A percentile compares a stretch with the other conserved stretches of the same genome.
These are phyloP conservation scores for Melanophora roralis DNA, from an alignment of 2,888 invertebrate genomes.

Conservation along the genomic window DNA sequence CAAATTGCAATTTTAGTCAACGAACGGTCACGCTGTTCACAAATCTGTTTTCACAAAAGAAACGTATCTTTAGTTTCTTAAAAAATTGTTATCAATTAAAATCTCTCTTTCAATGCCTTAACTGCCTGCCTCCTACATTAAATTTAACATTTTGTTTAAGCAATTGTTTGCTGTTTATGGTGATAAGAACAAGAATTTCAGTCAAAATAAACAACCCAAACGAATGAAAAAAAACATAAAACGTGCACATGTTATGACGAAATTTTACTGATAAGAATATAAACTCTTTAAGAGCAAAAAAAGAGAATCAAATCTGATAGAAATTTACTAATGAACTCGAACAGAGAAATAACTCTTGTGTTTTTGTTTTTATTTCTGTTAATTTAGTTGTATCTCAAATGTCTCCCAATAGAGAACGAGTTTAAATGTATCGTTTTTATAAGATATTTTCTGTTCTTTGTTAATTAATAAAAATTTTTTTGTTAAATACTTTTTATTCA, in stretches of 20 bases:
- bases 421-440: background rate
- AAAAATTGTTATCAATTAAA: background rate
- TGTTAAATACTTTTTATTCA: background rate
- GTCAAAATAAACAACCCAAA: slow-evolving; percentile 7
- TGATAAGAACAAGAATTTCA: background rate
- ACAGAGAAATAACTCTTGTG: background rate
- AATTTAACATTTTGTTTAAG: background rate
- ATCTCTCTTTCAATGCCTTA: background rate
- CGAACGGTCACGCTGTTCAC: too few relatives aligned
- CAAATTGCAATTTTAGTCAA: too few relatives aligned
- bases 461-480: slow-evolving; percentile 14
- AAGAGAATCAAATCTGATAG: background rate
- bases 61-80: too few relatives aligned
- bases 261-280: slow-evolving; percentile 51
- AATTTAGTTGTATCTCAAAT: slow-evolving; percentile 51
- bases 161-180: background rate
- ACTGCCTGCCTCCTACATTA: background rate
- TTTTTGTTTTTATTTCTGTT: slow-evolving; percentile 6
- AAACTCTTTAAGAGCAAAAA: slow-evolving; percentile 20
- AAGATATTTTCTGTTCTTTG: slow-evolving; percentile 7
- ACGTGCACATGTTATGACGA: slow-evolving; percentile 51
- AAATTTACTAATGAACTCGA: slow-evolving; percentile 5
- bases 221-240: slow-evolving; percentile 19
- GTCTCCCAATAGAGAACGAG: slow-evolving; percentile 36
- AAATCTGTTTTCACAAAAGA: too few relatives aligned